Conservation (phyloP, 2,113 vertebrate genomes). For the Antennarius striatus region DNA sequence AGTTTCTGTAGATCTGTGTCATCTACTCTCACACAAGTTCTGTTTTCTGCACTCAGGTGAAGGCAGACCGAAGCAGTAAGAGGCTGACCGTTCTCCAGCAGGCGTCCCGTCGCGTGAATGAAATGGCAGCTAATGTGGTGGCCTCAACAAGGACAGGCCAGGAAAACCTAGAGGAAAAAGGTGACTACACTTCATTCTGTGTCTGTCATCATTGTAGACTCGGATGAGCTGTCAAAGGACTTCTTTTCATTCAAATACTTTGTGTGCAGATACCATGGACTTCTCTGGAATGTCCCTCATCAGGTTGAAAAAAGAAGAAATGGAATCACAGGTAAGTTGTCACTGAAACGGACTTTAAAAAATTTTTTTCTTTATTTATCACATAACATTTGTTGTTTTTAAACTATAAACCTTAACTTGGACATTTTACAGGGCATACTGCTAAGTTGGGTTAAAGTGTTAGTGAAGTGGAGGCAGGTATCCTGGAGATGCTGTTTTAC, state of each 20-base stretch:
- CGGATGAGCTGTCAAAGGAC: neutral
- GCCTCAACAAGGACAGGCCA: slow-evolving; percentile 92
- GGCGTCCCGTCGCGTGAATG: slow-evolving; percentile 90
- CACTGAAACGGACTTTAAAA: neutral
- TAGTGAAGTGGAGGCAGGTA: too few relatives aligned
- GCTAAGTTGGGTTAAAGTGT: too few relatives aligned
- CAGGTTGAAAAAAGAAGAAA: slow-evolving; percentile 95
- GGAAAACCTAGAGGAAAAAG: slow-evolving; percentile 92
- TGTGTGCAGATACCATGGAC: slow-evolving; percentile 90
- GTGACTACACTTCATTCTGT: slow-evolving; percentile 48
- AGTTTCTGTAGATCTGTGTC: too few relatives aligned
- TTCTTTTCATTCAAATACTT: neutral
- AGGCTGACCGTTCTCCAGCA: slow-evolving; percentile 88
- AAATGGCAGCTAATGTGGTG: slow-evolving; percentile 92
- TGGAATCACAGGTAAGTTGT: slow-evolving; percentile 90
- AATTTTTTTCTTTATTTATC: neutral
- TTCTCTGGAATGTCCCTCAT: slow-evolving; percentile 97
- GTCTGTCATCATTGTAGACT: neutral
- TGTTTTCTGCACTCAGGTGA: slow-evolving; percentile 81
- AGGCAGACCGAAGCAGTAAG: slow-evolving; percentile 87
- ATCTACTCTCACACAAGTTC: too few relatives aligned
- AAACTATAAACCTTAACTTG: too few relatives aligned
- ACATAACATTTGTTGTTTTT: too few relatives aligned
- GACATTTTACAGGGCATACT: too few relatives aligned
- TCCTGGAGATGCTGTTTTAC: too few relatives aligned